Evolutionary conservation across 2,113 vertebrate genomes (phyloP).

Genomic region (Passer domesticus): DNA sequence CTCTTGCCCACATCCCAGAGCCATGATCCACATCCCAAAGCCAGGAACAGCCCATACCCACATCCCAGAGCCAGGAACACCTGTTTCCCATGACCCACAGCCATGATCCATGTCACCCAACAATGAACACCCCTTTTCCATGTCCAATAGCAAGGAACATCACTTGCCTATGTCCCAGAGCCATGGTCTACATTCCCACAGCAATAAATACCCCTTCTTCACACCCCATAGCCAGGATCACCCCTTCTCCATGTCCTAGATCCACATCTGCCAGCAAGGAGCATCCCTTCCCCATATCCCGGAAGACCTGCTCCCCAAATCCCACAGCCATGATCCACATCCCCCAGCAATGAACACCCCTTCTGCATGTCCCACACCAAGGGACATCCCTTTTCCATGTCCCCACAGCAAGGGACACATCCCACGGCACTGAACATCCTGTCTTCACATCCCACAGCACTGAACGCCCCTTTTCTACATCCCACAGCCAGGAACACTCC

Average conservation of each 20-base stretch:
- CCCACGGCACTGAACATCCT: rapidly evolving
- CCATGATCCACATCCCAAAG: too few species aligned
- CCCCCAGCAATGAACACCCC: neutral
- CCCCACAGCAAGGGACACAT: too few species aligned
- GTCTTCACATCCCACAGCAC: rapidly evolving
- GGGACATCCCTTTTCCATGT: too few species aligned
- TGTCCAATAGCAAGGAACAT: too few species aligned
- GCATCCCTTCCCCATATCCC: neutral
- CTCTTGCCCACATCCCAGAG: too few species aligned
- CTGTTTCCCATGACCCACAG: too few species aligned
- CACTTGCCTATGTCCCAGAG: neutral
- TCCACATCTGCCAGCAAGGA: neutral
- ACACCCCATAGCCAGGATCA: neutral
- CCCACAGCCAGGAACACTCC: neutral
- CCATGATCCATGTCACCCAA: too few species aligned
- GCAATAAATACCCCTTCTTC: too few species aligned
- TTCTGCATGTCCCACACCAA: neutral
- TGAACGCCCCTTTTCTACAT: rapidly evolving
- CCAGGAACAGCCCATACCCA: too few species aligned
- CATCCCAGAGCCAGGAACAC: too few species aligned
- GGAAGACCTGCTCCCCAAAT: neutral
- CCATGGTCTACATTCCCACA: neutral
- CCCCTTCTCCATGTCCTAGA: neutral
- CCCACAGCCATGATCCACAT: neutral
- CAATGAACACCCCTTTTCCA: neutral